Evolutionary conservation across 2,888 invertebrate species (phyloP).

Genomic region (Anagyrus pseudococci): DNA sequence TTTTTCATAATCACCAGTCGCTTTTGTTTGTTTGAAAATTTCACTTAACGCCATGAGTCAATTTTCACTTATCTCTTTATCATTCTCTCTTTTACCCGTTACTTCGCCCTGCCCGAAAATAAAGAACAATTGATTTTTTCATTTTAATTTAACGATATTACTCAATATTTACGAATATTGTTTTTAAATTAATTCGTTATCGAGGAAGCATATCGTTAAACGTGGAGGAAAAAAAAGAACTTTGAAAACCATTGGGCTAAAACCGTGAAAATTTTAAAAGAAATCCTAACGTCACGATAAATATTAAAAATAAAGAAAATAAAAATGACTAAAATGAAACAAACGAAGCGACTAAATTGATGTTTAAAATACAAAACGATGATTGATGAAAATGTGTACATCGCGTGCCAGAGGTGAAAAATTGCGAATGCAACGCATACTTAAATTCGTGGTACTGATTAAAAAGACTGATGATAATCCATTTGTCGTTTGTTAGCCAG

Average conservation of each 20-base stretch:
- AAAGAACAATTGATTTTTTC: conserved; percentile 21
- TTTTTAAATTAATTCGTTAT: conserved; percentile 21
- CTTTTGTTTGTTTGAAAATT: conserved; percentile 39
- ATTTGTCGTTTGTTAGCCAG: conserved; percentile 68
- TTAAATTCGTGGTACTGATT: conserved; percentile 25
- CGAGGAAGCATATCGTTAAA: conserved; percentile 14
- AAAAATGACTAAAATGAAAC: conserved; percentile 19
- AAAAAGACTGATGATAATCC: conserved; percentile 39
- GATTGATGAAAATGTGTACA: conserved; percentile 23
- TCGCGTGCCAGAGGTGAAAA: conserved; percentile 16
- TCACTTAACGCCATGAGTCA: conserved; percentile 27
- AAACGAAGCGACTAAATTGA: conserved; percentile 40
- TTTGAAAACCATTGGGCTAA: no score
- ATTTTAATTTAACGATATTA: conserved; percentile 8
- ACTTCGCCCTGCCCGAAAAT: conserved; percentile 17
- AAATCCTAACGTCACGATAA: not conserved
- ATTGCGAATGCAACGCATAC: conserved; percentile 39
- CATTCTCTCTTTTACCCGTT: conserved; percentile 31
- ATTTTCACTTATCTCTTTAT: conserved; percentile 28
- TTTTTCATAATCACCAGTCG: conserved; percentile 38
- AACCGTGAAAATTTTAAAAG: conserved; percentile 14
- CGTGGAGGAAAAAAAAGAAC: no score
- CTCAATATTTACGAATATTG: conserved; percentile 20
- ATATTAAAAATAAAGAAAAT: conserved; percentile 8
- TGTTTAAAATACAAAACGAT: conserved; percentile 22